Conservation (phyloP, 1,140 invertebrate species). For the Bombus vancouverensis region DNA sequence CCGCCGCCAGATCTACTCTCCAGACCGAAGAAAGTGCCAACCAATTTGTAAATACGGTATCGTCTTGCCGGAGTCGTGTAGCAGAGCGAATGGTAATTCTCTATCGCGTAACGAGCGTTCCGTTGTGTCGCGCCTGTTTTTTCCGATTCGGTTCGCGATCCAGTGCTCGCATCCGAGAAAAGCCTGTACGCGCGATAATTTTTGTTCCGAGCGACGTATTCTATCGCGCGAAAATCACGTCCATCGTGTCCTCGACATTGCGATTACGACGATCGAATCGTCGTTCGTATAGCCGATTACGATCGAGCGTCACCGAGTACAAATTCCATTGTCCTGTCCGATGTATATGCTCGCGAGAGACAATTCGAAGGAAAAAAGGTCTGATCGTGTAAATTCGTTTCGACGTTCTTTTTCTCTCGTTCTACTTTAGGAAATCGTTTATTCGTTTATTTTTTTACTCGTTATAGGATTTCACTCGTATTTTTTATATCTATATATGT, state of each 20-base stretch:
- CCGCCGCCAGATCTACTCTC: slow-evolving; percentile 11
- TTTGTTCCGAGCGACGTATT: neutral
- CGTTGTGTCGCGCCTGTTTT: slow-evolving; percentile 13
- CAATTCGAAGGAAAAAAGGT: neutral
- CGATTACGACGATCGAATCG: neutral
- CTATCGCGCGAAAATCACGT: neutral
- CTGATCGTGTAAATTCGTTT: neutral
- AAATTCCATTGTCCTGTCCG: slow-evolving; percentile 24
- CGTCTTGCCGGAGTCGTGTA: slow-evolving; percentile 14
- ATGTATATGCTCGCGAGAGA: neutral
- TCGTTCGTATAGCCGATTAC: neutral
- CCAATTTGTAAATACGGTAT: slow-evolving; percentile 60
- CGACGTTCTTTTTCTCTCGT: neutral
- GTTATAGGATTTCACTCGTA: neutral
- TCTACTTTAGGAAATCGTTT: neutral
- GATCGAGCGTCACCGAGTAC: slow-evolving; percentile 14
- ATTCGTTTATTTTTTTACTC: neutral
- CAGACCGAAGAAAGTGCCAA: slow-evolving; percentile 59
- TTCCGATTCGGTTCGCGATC: slow-evolving; percentile 2
- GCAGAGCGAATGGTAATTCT: slow-evolving; percentile 35
- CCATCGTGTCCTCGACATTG: neutral
- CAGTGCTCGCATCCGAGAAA: neutral
- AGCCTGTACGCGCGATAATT: neutral
- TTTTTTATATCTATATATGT: neutral
- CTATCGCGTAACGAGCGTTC: slow-evolving; percentile 41